phyloP scores from a whole-genome alignment of 2,888 invertebrate genomes.

The Drosophila subquinaria region DNA sequence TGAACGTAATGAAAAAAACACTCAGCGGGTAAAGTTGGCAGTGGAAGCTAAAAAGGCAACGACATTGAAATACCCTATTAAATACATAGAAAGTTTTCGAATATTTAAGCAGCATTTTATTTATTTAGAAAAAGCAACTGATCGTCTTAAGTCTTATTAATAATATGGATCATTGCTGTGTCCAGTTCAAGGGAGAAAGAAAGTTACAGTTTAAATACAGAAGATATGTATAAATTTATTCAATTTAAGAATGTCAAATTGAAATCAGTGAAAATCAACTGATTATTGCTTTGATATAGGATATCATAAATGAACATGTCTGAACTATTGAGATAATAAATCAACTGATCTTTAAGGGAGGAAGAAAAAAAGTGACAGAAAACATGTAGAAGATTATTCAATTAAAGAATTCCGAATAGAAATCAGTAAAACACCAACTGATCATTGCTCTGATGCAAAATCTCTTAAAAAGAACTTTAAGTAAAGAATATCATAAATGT shows the following conservation, averaged over 20 bases:
- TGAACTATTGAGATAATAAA: too few species aligned
- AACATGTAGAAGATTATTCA: too few species aligned
- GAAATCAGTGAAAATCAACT: too few species aligned
- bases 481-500: too few species aligned
- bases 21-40: constrained; percentile 26
- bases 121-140: neutral
- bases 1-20: constrained; percentile 74
- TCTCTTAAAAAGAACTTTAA: neutral
- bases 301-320: constrained; percentile 7
- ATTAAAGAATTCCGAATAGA: too few species aligned
- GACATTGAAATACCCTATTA: constrained; percentile 10
- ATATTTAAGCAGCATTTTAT: neutral
- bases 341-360: too few species aligned
- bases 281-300: neutral
- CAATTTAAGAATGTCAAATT: too few species aligned
- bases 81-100: neutral
- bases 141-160: neutral
- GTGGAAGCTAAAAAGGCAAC: neutral
- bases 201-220: too few species aligned
- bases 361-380: too few species aligned
- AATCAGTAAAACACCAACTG: neutral
- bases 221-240: too few species aligned
- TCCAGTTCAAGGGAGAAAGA: too few species aligned
- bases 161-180: neutral
- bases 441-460: neutral